phyloP scores from a whole-genome alignment of 2,888 invertebrate genomes.

The Lathronympha strigana region DNA sequence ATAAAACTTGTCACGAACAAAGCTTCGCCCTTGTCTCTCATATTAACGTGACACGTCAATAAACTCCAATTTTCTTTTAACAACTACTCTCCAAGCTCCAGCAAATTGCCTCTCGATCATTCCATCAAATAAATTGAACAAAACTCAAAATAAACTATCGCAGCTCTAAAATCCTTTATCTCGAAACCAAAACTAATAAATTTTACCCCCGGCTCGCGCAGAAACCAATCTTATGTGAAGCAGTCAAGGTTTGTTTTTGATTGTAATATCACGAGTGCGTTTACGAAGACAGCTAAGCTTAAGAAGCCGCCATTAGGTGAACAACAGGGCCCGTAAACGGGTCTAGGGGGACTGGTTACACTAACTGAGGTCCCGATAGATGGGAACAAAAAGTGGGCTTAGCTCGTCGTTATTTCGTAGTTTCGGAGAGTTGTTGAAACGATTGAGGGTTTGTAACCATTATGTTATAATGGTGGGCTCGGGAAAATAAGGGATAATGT shows the following conservation, averaged over 20 bases:
- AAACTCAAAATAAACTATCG: constrained; percentile 31
- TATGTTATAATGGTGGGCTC: constrained; percentile 18
- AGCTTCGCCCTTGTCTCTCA: neutral
- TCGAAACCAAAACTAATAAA: constrained; percentile 25
- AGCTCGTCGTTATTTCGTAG: constrained; percentile 37
- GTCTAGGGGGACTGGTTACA: constrained; percentile 41
- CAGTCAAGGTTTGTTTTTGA: neutral
- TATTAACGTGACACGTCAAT: neutral
- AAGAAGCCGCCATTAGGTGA: constrained; percentile 42
- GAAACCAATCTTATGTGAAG: constrained; percentile 1
- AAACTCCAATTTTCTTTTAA: constrained; percentile 1
- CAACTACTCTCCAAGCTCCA: constrained; percentile 12
- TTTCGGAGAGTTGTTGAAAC: constrained; percentile 36
- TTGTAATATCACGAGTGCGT: constrained; percentile 18
- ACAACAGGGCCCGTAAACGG: constrained; percentile 42
- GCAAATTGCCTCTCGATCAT: constrained; percentile 20
- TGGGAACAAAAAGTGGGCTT: constrained; percentile 39
- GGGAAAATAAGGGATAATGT: neutral
- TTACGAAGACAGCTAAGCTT: constrained; percentile 41
- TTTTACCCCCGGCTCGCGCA: neutral
- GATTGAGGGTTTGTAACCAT: constrained; percentile 11
- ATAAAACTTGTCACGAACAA: neutral
- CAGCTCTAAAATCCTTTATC: constrained; percentile 26
- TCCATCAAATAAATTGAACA: constrained; percentile 20
- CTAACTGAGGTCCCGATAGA: constrained; percentile 28